Conservation (phyloP, 2,113 vertebrate genomes). For the Grammomys dolichurus region DNA sequence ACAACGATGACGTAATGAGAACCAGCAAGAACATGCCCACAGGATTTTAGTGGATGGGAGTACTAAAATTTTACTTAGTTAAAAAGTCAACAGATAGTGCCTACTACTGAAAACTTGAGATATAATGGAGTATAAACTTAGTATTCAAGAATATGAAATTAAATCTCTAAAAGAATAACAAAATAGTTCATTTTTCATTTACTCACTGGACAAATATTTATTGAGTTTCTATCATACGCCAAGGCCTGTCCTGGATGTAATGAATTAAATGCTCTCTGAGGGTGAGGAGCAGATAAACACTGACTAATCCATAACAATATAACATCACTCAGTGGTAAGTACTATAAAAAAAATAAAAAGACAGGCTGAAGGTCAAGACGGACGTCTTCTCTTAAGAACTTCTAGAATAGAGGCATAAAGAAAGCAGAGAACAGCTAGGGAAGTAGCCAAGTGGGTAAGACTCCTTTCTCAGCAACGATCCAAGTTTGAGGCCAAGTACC, state of each 20-base stretch:
- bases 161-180: not conserved
- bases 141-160: constrained; percentile 20
- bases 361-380: not conserved
- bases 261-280: constrained; percentile 24
- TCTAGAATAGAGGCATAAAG: not conserved
- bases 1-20: constrained; percentile 31
- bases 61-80: not conserved
- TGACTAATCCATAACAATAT: not conserved
- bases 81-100: not conserved
- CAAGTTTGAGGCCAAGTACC: not conserved
- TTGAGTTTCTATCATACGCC: not conserved
- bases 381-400: constrained; percentile 18
- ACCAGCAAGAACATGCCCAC: not conserved
- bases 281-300: not conserved
- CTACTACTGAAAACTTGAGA: not conserved
- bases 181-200: not conserved
- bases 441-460: not conserved
- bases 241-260: not conserved
- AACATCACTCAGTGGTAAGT: not conserved
- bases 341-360: not conserved
- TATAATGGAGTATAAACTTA: not conserved
- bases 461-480: not conserved
- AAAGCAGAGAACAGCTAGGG: not conserved
- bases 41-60: not conserved
- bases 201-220: not conserved